These are phyloP conservation scores for Porites cylindrica DNA, from an alignment of 92 coral and sea anemone genomes.

Conservation along the genomic window DNA sequence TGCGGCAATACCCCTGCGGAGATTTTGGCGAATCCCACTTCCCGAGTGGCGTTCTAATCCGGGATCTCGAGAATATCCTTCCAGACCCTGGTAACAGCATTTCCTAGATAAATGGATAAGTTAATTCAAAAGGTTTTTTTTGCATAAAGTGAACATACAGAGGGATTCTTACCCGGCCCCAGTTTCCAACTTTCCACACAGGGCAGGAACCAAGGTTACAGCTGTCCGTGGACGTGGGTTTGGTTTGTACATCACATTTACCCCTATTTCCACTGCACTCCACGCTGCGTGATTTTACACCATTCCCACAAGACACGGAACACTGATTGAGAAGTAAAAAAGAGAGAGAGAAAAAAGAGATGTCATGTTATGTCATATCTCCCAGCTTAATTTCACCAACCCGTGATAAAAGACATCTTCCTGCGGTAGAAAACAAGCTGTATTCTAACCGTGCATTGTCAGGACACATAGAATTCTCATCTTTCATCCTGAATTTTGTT, in stretches of 20 bases:
- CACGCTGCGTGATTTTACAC: slow-evolving; percentile 63
- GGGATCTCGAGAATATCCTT: too few species aligned
- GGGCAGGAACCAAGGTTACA: slow-evolving; percentile 70
- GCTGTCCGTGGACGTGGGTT: slow-evolving; percentile 51
- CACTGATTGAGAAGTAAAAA: slow-evolving; percentile 54
- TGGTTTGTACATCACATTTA: slow-evolving; percentile 46
- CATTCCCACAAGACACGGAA: slow-evolving; percentile 85
- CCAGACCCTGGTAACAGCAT: too few species aligned
- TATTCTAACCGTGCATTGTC: too few species aligned
- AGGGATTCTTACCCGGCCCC: slow-evolving; percentile 62
- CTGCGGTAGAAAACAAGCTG: neutral
- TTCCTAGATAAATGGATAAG: too few species aligned
- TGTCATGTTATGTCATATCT: neutral
- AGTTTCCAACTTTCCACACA: slow-evolving; percentile 60
- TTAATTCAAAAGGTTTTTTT: too few species aligned
- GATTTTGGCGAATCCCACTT: too few species aligned
- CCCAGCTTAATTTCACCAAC: neutral
- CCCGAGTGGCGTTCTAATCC: too few species aligned
- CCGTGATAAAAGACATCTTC: neutral
- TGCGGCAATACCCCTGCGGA: too few species aligned
- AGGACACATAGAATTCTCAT: too few species aligned
- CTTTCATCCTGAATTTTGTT: neutral
- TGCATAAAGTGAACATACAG: neutral
- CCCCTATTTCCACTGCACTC: slow-evolving; percentile 54
- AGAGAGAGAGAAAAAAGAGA: neutral